Conservation (phyloP, 2,797 vertebrate genomes). For the Cottoperca gobio region DNA sequence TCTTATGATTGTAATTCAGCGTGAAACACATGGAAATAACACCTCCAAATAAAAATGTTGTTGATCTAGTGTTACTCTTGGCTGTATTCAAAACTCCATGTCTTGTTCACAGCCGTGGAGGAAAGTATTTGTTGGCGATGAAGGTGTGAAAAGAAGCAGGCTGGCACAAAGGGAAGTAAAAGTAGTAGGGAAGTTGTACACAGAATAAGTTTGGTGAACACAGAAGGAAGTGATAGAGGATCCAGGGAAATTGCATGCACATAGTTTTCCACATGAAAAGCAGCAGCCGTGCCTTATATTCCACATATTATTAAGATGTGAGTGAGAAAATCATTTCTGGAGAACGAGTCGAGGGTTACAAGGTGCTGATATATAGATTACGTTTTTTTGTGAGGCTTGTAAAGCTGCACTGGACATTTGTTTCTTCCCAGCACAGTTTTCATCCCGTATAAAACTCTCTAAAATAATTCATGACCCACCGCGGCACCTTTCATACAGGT, state of each 20-base stretch:
- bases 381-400: slow-evolving; percentile 36
- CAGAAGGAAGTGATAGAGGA: not conserved
- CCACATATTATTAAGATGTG: not conserved
- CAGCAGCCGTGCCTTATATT: too few relatives aligned
- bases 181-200: not conserved
- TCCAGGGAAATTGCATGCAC: not conserved
- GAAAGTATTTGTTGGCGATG: slow-evolving; percentile 10
- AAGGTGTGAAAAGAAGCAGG: slow-evolving; percentile 27
- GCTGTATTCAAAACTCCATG: not conserved
- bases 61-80: slow-evolving; percentile 15
- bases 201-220: not conserved
- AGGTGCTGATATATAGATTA: not conserved
- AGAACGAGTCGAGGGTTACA: not conserved
- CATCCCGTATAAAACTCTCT: not conserved
- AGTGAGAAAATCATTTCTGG: not conserved
- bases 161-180: slow-evolving; percentile 5
- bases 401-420: slow-evolving; percentile 20
- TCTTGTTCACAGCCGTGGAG: slow-evolving; percentile 7
- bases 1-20: not conserved
- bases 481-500: too few relatives aligned
- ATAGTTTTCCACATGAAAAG: not conserved
- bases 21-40: slow-evolving; percentile 19
- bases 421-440: slow-evolving; percentile 11
- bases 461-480: slow-evolving; percentile 8
- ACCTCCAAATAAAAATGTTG: slow-evolving; percentile 18